A percentile compares a stretch with the other conserved stretches of the same genome.
phyloP scores from a whole-genome alignment of 1,140 invertebrate species.

The Nebria ingens region DNA sequence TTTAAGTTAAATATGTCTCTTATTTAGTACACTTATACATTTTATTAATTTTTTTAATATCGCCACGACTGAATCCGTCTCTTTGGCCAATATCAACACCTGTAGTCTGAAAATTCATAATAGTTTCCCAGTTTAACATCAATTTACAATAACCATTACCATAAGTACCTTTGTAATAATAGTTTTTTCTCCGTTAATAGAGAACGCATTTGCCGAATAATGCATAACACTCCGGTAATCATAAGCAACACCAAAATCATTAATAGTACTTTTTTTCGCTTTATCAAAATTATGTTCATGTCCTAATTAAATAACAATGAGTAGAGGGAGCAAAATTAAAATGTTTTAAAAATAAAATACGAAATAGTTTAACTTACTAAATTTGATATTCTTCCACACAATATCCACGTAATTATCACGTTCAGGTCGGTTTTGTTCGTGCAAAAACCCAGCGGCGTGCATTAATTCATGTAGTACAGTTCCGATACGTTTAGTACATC shows the following conservation, averaged over 20 bases:
- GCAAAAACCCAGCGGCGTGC: conserved; percentile 76
- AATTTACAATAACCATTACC: too few species aligned
- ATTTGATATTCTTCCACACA: conserved; percentile 60
- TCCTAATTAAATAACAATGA: conserved; percentile 29
- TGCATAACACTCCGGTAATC: conserved; percentile 80
- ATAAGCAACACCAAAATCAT: conserved; percentile 56
- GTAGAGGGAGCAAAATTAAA: not conserved
- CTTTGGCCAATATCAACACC: conserved; percentile 50
- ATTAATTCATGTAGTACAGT: conserved; percentile 78
- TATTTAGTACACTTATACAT: conserved; percentile 56
- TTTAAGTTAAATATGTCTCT: not conserved
- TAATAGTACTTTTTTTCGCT: conserved; percentile 39
- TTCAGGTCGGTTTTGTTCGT: conserved; percentile 75
- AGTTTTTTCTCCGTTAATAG: conserved; percentile 57
- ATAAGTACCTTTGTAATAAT: conserved; percentile 53
- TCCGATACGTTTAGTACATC: conserved; percentile 61
- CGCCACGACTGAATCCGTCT: conserved; percentile 56
- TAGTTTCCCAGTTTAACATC: not conserved
- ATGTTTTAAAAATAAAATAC: not conserved
- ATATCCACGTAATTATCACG: conserved; percentile 64
- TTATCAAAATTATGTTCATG: conserved; percentile 60
- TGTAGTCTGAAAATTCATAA: conserved; percentile 23
- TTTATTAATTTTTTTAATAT: conserved; percentile 59
- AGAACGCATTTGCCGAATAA: conserved; percentile 68
- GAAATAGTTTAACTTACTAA: conserved; percentile 40